These are phyloP conservation scores for Danio tinwini DNA, from an alignment of 2,797 vertebrate species.

Conservation along the genomic window DNA sequence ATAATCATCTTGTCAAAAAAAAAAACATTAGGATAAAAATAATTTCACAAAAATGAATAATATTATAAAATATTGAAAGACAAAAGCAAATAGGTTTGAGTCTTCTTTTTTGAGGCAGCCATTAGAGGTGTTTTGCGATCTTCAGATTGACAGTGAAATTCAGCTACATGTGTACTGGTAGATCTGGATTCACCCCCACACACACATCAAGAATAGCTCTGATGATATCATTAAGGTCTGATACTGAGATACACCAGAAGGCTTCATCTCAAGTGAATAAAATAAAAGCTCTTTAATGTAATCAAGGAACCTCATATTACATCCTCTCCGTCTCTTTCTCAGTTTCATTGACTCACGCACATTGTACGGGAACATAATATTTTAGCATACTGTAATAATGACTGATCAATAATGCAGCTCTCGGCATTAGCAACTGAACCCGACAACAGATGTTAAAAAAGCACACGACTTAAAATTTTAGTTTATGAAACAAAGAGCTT, in stretches of 20 bases:
- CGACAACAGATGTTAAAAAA: constrained; percentile 78
- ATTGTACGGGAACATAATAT: constrained; percentile 61
- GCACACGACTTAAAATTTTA: constrained; percentile 28
- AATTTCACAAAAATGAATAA: constrained; percentile 37
- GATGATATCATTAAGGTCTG: constrained; percentile 71
- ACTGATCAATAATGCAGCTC: constrained; percentile 84
- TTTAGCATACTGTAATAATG: constrained; percentile 77
- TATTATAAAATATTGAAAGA: constrained; percentile 6
- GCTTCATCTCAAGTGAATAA: constrained; percentile 79
- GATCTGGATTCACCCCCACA: constrained; percentile 6
- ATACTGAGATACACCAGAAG: constrained; percentile 76
- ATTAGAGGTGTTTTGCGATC: neutral
- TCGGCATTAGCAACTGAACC: constrained; percentile 78
- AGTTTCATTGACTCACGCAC: constrained; percentile 51
- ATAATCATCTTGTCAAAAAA: constrained; percentile 63
- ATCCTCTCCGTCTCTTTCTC: constrained; percentile 51
- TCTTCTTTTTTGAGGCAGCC: neutral
- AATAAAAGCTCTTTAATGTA: constrained; percentile 81
- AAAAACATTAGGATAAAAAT: constrained; percentile 76
- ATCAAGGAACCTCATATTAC: constrained; percentile 85
- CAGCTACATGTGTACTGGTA: constrained; percentile 5
- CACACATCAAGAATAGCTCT: constrained; percentile 39
- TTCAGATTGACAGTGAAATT: constrained; percentile 17
- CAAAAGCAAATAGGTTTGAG: neutral
- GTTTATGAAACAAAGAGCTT: constrained; percentile 59